Base-by-base conservation (phyloP, 1,140 invertebrate genomes). In the Lepidostoma basale region DNA sequence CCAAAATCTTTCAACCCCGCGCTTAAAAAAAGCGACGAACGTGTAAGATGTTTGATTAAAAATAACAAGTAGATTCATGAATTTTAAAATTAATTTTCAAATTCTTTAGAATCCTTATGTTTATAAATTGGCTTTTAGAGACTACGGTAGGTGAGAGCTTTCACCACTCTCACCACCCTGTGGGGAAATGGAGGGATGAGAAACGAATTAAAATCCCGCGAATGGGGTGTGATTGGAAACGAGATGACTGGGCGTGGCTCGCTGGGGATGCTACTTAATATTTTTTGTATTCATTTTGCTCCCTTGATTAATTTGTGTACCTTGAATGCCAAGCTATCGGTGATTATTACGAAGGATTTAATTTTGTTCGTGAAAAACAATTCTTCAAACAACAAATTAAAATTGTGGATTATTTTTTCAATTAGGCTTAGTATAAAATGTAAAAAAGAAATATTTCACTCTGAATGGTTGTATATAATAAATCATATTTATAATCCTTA, bases 171-270 rank as follows among this genome's bases (percentile, higher is more conserved):
- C 14, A 28, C 54, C 58, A 20, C 64, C 56, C 26, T 22, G 16
- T 26, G 18, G 44, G 40, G 62, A 36, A 30, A 60, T 54, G 40
- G 66, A 67, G 49, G 70, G 70, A 45, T 39, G 62, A 23, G 47
- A 67, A 68, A 67, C 23, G 63, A 73, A 69, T 73, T 69, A 73
- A 68, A 73, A 66, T 47, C 56, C 40, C 23, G 54, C 56, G 45
- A 44, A 64, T 39, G 44, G 70, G 70, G 70, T 62, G 67, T 67
- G 70, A 73, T 73, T 73, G 67, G 67, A 69, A 67, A 67, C 63
- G 52, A 65, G 70, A 73, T 72, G 68, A 72, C 47, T 23, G 63
- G 64, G 69, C 40, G 60, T 44, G 62, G 30, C 49, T 18, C n/a
- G 14, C 9, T 4, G 60, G 42, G 42, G 62, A 39, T 42, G 18